Percentiles rank a stretch among this genome's conserved stretches.
These are phyloP conservation scores for Hypotaenidia philippensis DNA, from an alignment of 2,797 vertebrate genomes.

Conservation along the genomic window DNA sequence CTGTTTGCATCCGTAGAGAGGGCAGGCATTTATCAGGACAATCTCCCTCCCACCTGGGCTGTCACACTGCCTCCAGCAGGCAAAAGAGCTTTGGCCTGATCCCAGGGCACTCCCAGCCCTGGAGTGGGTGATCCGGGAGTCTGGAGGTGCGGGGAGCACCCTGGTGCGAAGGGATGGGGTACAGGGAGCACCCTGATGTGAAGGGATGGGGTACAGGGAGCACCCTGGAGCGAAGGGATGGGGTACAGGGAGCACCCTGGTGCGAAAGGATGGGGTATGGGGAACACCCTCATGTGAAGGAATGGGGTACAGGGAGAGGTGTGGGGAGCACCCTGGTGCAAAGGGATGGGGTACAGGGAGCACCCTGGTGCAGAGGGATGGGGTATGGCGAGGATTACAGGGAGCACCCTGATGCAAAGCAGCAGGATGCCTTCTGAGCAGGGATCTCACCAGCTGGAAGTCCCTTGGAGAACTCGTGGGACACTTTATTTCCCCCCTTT, in stretches of 20 bases:
- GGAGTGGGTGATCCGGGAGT: neutral
- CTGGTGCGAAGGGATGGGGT: too few species aligned
- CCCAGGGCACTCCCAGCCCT: slow-evolving; percentile 26
- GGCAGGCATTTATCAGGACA: neutral
- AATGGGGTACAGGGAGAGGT: too few species aligned
- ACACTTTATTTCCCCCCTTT: neutral
- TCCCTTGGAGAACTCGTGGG: neutral
- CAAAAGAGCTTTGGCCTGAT: slow-evolving; percentile 7
- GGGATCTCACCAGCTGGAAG: neutral
- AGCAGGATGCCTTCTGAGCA: neutral
- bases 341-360: too few species aligned
- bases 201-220: neutral
- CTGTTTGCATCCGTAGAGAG: slow-evolving; percentile 2
- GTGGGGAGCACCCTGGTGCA: too few species aligned
- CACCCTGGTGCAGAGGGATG: too few species aligned
- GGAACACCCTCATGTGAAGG: too few species aligned
- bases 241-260: too few species aligned
- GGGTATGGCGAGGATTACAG: too few species aligned
- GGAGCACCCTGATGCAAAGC: neutral
- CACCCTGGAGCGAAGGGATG: too few species aligned
- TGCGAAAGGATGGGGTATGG: too few species aligned
- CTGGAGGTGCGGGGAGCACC: neutral
- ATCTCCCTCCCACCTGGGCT: slow-evolving; percentile 33
- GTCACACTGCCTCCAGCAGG: slow-evolving; percentile 7
- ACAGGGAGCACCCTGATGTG: too few species aligned